Base-by-base conservation (phyloP, 2,888 invertebrate species). In the Chorisops tibialis region DNA sequence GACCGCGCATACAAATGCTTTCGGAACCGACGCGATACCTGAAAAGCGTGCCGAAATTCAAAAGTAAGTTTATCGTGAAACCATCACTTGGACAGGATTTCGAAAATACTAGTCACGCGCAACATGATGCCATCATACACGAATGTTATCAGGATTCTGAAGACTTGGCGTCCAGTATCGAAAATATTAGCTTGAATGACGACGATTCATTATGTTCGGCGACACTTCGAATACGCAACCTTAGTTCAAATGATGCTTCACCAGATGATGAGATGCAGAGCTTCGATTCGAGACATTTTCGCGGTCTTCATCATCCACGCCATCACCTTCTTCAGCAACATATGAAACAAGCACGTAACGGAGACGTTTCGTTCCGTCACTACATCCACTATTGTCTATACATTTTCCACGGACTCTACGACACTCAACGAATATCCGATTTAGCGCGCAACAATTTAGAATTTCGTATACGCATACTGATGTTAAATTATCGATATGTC, bases 381-480 rank as follows among this genome's bases (percentile, higher is more conserved):
- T 78, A 75, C 63, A 76, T 79, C 59, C 79, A 79, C 67, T 79
- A 79, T 68, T 79, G 79, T 67, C 72, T 79, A 45, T 78, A 76
- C 54, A 74, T 77, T 37, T 79, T 79, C 56, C 79, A 79, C 62
- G 79, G 79, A 11, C 70, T 79, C 5, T 79, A 79, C 56, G 76
- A 74, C 68, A 73, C 76, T 3, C 74, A 76, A n/a, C 75, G 74
- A 62, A 73, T 77, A 41, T 66, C 69, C 24, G 73, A 76, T 45
- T 75, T 73, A 51, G 69, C 73, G 2, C 72, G 73, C 51, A 63
- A 69, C 19, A 75, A 74, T 4, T 69, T 73, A 7, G 77, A 78
- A 68, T 77, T 75, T 68, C 76, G 77, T 62, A 74, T 77, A 56
- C 71, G 78, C 11, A 75, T 75, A 11, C 69, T 75, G 19, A 78